A percentile compares a stretch with the other conserved stretches of the same genome.
These are phyloP conservation scores for Heliangelus exortis DNA, from an alignment of 2,797 vertebrate genomes.

Conservation along the genomic window DNA sequence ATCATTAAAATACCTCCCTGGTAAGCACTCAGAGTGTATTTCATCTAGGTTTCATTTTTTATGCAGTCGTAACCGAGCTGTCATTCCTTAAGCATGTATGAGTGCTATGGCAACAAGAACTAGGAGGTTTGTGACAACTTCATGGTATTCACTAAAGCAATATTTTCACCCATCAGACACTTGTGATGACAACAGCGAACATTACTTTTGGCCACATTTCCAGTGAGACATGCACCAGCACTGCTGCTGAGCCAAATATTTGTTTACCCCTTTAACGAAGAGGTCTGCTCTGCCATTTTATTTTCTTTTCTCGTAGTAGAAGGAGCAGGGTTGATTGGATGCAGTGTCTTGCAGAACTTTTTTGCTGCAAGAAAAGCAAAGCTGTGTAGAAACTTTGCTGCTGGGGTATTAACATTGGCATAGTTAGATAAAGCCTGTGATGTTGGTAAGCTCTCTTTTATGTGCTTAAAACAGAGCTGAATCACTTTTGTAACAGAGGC, in stretches of 20 bases:
- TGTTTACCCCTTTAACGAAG: not conserved
- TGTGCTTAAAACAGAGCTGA: not conserved
- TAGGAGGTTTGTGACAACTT: not conserved
- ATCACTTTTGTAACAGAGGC: not conserved
- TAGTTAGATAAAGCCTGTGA: not conserved
- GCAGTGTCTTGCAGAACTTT: not conserved
- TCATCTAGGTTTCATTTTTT: conserved; percentile 50
- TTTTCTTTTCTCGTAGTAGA: not conserved
- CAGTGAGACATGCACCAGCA: not conserved
- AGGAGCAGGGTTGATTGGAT: not conserved
- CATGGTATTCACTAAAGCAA: not conserved
- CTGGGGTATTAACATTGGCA: not conserved
- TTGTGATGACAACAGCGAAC: not conserved
- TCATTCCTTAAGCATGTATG: not conserved
- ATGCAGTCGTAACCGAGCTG: conserved; percentile 3
- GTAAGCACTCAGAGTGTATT: not conserved
- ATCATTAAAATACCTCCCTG: conserved; percentile 49
- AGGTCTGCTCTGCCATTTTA: not conserved
- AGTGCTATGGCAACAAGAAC: conserved; percentile 66
- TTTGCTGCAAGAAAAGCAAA: not conserved
- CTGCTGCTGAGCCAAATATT: not conserved
- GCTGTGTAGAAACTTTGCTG: not conserved
- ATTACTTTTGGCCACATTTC: not conserved
- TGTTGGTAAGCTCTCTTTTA: not conserved
- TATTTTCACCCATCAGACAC: not conserved